Evolutionary conservation across 2,113 vertebrate species (phyloP), one percentile per base, ranked within the genome.

Genomic region (Gallinago jamesoni): DNA sequence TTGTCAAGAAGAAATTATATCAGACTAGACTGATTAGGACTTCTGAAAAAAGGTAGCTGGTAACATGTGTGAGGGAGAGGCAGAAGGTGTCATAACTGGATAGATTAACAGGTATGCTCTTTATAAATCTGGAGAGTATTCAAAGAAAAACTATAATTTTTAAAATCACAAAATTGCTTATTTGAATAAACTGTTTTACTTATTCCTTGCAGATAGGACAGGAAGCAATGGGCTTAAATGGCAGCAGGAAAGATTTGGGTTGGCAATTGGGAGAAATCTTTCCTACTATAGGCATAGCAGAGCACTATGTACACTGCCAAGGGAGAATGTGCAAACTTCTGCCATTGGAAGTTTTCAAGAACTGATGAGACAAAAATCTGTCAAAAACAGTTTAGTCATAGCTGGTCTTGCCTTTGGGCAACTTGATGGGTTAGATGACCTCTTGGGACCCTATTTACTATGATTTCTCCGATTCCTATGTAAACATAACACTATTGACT

Each of bases 271-370:
- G n/a, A 90, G 15, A 93, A 86, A 83, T 45, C 22, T 86, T 77
- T 86, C 70, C 50, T 70, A 39, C 41, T 69, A 16, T 7, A 66
- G 37, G n/a, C 57, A 62, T 11, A 77, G 39, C 33, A 83, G 52
- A 90, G 31, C 55, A 74, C n/a, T 90, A 92, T 4, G 10, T 30
- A 70, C 37, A 30, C 24, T 84, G 73, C 47, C 76, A 74, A 84
- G 47, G 59, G 59, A 94, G 10, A 89, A 55, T 0, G 2, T 24
- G 15, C 14, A 70, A 90, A 88, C 55, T 89, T 93, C 68, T 95
- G 47, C 56, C 67, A 92, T 37, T 77, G 23, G 27, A 93, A 94
- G 22, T 88, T 95, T 94, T 83, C 63, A 90, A 88, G 64, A 95
- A 53, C 75, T 80, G 47, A 47, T 90, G 79, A 80, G 59, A 94